These are phyloP conservation scores for Acronicta psi DNA, from an alignment of 2,888 invertebrate genomes.

Conservation along the genomic window DNA sequence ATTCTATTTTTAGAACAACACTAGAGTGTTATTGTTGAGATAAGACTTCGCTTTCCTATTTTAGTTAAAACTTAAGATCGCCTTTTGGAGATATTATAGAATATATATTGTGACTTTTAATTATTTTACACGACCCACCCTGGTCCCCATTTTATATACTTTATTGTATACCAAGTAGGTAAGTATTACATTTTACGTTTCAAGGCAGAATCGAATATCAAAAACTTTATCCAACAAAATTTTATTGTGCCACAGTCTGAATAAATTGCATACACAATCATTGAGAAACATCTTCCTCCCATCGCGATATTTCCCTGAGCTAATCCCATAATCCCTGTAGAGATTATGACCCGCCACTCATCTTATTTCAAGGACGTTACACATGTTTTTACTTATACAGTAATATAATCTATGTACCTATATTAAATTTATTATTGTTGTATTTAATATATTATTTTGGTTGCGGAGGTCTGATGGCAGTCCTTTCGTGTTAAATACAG, in stretches of 20 bases:
- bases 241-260: background rate
- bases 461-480: too few species aligned
- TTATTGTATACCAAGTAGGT: too few species aligned
- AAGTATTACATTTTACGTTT: background rate
- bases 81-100: background rate
- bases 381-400: background rate
- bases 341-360: background rate
- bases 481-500: too few species aligned
- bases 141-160: too few species aligned
- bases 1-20: conserved; percentile 1
- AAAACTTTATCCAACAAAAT: background rate
- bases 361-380: conserved; percentile 17
- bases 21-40: background rate
- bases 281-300: background rate
- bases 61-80: background rate
- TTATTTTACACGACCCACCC: too few species aligned
- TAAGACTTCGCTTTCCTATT: conserved; percentile 4
- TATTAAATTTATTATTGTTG: too few species aligned
- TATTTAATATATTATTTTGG: too few species aligned
- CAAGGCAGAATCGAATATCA: background rate
- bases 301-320: background rate
- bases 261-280: conserved; percentile 1
- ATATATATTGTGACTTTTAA: too few species aligned
- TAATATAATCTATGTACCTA: too few species aligned
- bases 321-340: background rate